phyloP scores from a whole-genome alignment of 35 echinoderm and acorn worm species.

The Ptychodera flava region DNA sequence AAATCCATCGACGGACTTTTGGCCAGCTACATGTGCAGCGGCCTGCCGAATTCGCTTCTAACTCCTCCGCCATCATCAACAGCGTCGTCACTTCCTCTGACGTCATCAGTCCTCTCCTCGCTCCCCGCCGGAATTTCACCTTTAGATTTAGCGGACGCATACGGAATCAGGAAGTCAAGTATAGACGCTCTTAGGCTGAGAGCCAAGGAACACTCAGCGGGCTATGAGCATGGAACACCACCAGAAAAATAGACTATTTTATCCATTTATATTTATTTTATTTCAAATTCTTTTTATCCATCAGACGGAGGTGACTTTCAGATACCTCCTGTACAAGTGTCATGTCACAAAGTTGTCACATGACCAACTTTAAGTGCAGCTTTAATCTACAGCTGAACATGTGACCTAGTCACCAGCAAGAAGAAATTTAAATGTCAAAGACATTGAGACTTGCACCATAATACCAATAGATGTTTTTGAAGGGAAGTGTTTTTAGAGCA shows the following conservation, averaged over 20 bases:
- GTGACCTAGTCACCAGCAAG: too few species aligned
- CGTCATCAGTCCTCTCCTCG: not conserved
- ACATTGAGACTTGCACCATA: too few species aligned
- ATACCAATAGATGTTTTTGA: too few species aligned
- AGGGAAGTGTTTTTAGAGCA: too few species aligned
- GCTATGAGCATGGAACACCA: not conserved
- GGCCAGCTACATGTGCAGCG: not conserved
- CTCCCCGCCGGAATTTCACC: not conserved
- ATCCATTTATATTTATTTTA: too few species aligned
- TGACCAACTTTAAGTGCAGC: too few species aligned
- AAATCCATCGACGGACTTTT: not conserved
- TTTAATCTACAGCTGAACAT: too few species aligned
- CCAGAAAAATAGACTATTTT: not conserved
- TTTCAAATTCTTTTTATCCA: too few species aligned
- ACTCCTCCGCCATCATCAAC: not conserved
- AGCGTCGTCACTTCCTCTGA: not conserved
- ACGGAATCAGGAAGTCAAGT: constrained; percentile 16
- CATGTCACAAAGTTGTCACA: too few species aligned
- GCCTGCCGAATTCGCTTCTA: not conserved
- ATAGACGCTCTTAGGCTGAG: constrained; percentile 85
- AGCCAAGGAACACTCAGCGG: constrained; percentile 71
- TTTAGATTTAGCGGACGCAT: not conserved
- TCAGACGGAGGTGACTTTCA: too few species aligned
- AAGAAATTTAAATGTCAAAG: too few species aligned
- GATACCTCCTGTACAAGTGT: too few species aligned